Evolutionary conservation across 2,113 vertebrate species (phyloP).

Genomic region (Ardeotis arabs): DNA sequence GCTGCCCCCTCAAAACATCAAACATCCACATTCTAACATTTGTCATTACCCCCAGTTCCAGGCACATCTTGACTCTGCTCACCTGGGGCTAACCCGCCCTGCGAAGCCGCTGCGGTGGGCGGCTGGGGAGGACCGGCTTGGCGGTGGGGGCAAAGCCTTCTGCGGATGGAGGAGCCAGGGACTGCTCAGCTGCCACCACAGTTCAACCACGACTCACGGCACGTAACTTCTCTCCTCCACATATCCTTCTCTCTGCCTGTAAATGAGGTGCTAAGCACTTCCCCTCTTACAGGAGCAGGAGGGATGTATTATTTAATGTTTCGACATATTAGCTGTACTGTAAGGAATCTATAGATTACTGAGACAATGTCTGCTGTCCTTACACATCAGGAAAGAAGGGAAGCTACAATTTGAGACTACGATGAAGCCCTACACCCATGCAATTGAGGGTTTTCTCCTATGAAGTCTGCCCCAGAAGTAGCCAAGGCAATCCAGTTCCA

Average conservation of each 20-base stretch:
- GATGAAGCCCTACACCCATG: neutral
- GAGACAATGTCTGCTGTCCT: neutral
- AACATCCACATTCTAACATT: neutral
- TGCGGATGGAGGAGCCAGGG: neutral
- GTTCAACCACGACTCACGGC: neutral
- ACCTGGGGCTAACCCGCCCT: neutral
- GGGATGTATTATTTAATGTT: neutral
- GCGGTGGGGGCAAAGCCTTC: neutral
- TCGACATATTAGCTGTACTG: neutral
- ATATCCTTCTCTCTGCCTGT: neutral
- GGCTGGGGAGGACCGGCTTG: neutral
- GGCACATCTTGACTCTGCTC: neutral
- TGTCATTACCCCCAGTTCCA: neutral
- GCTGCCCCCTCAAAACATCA: neutral
- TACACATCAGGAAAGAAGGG: neutral
- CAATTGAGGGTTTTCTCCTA: neutral
- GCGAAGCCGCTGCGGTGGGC: neutral
- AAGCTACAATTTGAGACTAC: neutral
- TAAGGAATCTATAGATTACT: neutral
- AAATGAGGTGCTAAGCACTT: conserved; percentile 2
- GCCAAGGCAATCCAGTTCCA: neutral
- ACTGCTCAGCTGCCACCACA: neutral
- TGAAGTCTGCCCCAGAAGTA: neutral
- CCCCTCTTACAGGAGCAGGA: neutral
- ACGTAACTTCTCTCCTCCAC: neutral